A percentile compares a stretch with the other conserved stretches of the same genome.
Evolutionary conservation across 2,888 invertebrate species (phyloP).

Genomic region (Caenorhabditis virilis): DNA sequence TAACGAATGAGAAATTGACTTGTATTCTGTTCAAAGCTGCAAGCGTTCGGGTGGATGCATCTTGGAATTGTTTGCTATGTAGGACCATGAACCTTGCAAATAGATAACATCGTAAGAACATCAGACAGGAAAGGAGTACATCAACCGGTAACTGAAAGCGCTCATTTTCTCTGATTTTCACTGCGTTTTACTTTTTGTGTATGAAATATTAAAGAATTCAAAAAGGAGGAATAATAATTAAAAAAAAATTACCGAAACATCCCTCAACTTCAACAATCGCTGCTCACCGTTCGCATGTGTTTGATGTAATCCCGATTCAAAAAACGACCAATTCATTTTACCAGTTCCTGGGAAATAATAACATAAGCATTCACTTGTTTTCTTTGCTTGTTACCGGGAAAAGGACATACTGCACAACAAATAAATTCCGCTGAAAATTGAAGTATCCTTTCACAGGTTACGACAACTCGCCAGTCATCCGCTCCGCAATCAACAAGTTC

Average conservation of each 20-base stretch:
- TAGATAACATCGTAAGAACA: slow-evolving; percentile 97
- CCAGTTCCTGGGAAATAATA: slow-evolving; percentile 36
- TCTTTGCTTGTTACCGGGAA: slow-evolving; percentile 37
- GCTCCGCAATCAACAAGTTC: slow-evolving; percentile 99
- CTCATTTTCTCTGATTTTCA: neutral
- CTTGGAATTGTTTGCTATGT: slow-evolving; percentile 92
- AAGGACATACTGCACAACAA: slow-evolving; percentile 85
- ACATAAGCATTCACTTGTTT: no score
- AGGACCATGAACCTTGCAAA: slow-evolving; percentile 99
- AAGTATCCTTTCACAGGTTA: slow-evolving; percentile 92
- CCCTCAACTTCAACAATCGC: slow-evolving; percentile 10
- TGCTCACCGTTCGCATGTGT: slow-evolving; percentile 17
- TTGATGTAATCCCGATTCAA: slow-evolving; percentile 37
- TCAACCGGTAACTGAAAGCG: slow-evolving; percentile 95
- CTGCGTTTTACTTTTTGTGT: slow-evolving; percentile 1
- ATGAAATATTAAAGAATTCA: no score
- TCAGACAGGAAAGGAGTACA: slow-evolving; percentile 94
- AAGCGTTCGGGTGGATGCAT: slow-evolving; percentile 86
- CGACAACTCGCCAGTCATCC: slow-evolving; percentile 99
- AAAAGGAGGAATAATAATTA: no score
- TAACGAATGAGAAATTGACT: slow-evolving; percentile 89
- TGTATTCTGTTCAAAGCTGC: slow-evolving; percentile 75
- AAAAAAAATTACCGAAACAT: no score
- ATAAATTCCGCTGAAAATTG: slow-evolving; percentile 79
- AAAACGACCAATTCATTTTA: slow-evolving; percentile 48